A percentile compares a stretch with the other conserved stretches of the same genome.
These are phyloP conservation scores for Drosophila prostipennis DNA, from an alignment of 2,888 invertebrate species.

Conservation along the genomic window DNA sequence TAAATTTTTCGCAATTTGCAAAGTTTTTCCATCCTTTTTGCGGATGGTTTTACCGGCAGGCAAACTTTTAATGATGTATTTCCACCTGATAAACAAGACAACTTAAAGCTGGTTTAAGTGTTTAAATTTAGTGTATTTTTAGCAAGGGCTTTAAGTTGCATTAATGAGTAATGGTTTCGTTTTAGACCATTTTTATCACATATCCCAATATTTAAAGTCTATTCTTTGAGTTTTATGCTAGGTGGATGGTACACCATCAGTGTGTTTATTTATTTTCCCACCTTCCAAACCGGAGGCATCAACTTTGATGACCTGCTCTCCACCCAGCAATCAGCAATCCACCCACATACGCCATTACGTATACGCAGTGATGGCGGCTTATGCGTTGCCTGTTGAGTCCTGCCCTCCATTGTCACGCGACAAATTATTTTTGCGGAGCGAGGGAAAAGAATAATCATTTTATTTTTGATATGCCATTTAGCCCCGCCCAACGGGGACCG, in stretches of 20 bases:
- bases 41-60: not conserved
- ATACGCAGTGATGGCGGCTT: slow-evolving; percentile 52
- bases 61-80: slow-evolving; percentile 6
- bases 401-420: slow-evolving; percentile 55
- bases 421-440: slow-evolving; percentile 71
- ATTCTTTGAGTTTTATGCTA: slow-evolving; percentile 15
- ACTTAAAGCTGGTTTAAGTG: slow-evolving; percentile 19
- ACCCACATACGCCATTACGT: slow-evolving; percentile 32
- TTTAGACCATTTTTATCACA: not conserved
- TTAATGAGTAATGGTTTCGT: too few relatives aligned
- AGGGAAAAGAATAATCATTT: slow-evolving; percentile 62
- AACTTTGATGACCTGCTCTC: slow-evolving; percentile 31
- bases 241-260: slow-evolving; percentile 15
- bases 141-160: not conserved
- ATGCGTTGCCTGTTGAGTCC: slow-evolving; percentile 66
- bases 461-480: slow-evolving; percentile 77
- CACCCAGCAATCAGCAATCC: not conserved
- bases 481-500: slow-evolving; percentile 17
- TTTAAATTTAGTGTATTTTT: not conserved
- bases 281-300: slow-evolving; percentile 6
- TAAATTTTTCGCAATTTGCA: not conserved
- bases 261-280: slow-evolving; percentile 22
- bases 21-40: not conserved
- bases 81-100: not conserved
- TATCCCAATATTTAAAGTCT: slow-evolving; percentile 13